Base-by-base conservation (phyloP, 2,113 vertebrate genomes). In the Morphnarchus princeps region DNA sequence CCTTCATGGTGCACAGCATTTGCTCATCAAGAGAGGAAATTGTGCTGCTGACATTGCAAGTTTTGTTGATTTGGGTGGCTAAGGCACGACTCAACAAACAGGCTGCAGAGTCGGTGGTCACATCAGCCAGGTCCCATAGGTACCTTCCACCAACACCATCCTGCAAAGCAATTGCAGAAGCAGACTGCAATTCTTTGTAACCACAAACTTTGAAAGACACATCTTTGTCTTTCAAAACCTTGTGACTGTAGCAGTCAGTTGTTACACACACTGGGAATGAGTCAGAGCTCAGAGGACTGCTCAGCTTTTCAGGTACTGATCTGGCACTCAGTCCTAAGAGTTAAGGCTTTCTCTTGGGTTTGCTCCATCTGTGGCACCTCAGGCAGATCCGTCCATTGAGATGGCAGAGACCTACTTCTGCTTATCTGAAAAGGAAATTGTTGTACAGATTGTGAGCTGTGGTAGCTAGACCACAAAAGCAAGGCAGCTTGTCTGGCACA, bases 391-490 rank as follows among this genome's bases (percentile, higher is more conserved):
- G 61, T 73, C 57, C 76, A 45, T 9, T 66, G 83, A 66, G 80
- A 72, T 38, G 54, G 29, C 47, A 67, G 80, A 92, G 86, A 65
- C 26, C 36, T 78, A 38, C 29, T 67, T 47, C 31, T 67, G 25
- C 80, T 92, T 94, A 71, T 94, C 59, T 91, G 63, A 29, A 83
- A 45, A 73, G 83, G 76, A 95, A 95, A 63, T 54, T 34, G n/a
- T 63, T 85, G 45, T 92, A 83, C 67, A 81, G 82, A 42, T 79
- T 93, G 43, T 43, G 25, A 73, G 29, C 29, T 58, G 45, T 45
- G 59, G 50, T 45, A 74, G 36, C 29, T 36, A 67, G 67, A 87
- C 45, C 77, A 84, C 55, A 70, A 74, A 83, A 95, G 16, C 40
- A 62, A 69, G 34, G 54, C 76, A 82, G 72, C 38, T 83, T 74